Evolutionary conservation across 2,797 vertebrate genomes (phyloP).

Genomic region (Sebastes steindachneri): DNA sequence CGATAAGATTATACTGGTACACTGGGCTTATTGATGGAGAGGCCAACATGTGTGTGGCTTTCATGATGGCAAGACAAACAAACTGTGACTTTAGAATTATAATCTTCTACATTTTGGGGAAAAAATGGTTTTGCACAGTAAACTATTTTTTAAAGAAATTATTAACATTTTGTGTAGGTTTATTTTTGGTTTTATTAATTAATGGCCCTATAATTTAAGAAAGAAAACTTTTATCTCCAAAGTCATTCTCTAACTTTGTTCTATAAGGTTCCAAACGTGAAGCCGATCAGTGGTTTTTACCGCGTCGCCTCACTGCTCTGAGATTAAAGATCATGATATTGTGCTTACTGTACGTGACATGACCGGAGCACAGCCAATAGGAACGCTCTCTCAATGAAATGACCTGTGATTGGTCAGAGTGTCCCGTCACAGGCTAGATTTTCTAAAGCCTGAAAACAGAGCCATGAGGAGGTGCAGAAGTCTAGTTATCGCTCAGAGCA

Average conservation of each 20-base stretch:
- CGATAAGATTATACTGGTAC: conserved; percentile 23
- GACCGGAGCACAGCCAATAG: no score
- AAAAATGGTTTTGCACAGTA: not conserved
- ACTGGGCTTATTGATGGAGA: not conserved
- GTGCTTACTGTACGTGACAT: not conserved
- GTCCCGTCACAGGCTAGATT: no score
- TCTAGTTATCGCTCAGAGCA: no score
- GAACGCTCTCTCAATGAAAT: no score
- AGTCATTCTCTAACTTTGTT: not conserved
- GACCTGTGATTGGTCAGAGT: no score
- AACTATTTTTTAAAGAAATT: not conserved
- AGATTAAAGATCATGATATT: not conserved
- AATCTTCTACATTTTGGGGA: not conserved
- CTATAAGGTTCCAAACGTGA: not conserved
- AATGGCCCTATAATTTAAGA: not conserved
- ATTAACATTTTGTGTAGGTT: not conserved
- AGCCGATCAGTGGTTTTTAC: fast-evolving
- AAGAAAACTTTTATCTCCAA: not conserved
- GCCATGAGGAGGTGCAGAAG: no score
- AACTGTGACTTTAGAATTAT: not conserved
- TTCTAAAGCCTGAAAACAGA: no score
- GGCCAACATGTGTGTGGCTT: not conserved
- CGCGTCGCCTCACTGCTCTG: not conserved
- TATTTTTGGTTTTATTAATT: not conserved
- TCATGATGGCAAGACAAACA: not conserved